Evolutionary conservation across 2,888 invertebrate species (phyloP).

Genomic region (Pachymerium ferrugineum): DNA sequence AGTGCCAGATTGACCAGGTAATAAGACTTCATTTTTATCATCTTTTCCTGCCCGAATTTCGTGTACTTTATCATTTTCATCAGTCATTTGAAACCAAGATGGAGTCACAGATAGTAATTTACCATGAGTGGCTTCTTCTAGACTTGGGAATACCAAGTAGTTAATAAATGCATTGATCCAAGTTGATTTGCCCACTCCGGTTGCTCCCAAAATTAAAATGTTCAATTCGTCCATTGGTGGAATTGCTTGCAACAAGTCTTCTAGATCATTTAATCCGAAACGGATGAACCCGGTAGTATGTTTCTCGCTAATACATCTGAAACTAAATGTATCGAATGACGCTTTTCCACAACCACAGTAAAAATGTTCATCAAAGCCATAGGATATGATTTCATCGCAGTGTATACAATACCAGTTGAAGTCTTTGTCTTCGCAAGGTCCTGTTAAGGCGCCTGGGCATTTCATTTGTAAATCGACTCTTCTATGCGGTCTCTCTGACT

Average conservation of each 20-base stretch:
- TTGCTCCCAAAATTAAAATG: neutral
- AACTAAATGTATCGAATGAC: no score
- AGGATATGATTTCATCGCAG: no score
- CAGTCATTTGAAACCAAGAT: neutral
- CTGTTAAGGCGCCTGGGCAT: no score
- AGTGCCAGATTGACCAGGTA: neutral
- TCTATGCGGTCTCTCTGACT: neutral
- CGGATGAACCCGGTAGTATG: no score
- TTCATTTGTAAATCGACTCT: neutral
- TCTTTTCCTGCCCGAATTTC: neutral
- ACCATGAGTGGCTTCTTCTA: neutral
- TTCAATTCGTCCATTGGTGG: neutral
- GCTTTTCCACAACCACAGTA: no score
- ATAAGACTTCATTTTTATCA: neutral
- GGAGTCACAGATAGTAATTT: neutral
- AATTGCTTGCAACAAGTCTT: no score
- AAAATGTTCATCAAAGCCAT: no score
- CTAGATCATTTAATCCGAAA: no score
- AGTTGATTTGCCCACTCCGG: neutral
- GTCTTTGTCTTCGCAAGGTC: no score
- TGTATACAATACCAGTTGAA: no score
- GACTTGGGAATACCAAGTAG: neutral
- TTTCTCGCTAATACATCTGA: no score
- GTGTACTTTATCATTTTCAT: neutral
- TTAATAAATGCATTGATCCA: neutral